phyloP scores from a whole-genome alignment of 2,888 invertebrate species.

The Globia sparganii region DNA sequence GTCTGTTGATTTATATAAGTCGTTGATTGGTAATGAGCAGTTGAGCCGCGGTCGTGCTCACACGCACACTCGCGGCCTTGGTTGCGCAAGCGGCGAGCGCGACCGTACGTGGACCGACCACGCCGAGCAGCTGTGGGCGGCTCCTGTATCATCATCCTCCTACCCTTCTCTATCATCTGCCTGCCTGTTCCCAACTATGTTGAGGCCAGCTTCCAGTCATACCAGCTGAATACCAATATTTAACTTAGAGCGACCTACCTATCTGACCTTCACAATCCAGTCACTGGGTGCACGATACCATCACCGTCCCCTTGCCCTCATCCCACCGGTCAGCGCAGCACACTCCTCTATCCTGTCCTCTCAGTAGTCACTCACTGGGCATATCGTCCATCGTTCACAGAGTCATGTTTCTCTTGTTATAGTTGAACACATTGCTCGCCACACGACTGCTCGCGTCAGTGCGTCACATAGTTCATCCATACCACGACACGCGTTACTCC shows the following conservation, averaged over 20 bases:
- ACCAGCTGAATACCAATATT: background rate
- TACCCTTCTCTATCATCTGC: background rate
- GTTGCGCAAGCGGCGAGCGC: constrained; percentile 25
- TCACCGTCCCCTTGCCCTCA: background rate
- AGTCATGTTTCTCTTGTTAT: background rate
- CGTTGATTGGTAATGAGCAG: constrained; percentile 32
- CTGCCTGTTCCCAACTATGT: background rate
- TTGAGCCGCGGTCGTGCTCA: constrained; percentile 27
- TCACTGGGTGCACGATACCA: background rate
- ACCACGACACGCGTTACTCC: background rate
- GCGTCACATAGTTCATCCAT: background rate
- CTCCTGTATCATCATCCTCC: background rate
- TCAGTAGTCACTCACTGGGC: background rate
- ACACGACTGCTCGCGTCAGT: background rate
- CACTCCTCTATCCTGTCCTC: background rate
- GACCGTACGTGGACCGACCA: background rate
- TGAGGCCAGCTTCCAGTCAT: background rate
- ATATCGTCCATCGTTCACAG: too few species aligned
- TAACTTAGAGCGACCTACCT: background rate
- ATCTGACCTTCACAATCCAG: background rate
- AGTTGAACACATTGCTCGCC: background rate
- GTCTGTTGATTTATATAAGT: constrained; percentile 23
- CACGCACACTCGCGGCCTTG: constrained; percentile 34
- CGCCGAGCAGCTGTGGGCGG: too few species aligned
- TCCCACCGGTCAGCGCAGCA: too few species aligned